Evolutionary conservation across 2,888 invertebrate genomes (phyloP), one percentile per base, ranked within the genome.

Genomic region (Amblyteles armatorius): DNA sequence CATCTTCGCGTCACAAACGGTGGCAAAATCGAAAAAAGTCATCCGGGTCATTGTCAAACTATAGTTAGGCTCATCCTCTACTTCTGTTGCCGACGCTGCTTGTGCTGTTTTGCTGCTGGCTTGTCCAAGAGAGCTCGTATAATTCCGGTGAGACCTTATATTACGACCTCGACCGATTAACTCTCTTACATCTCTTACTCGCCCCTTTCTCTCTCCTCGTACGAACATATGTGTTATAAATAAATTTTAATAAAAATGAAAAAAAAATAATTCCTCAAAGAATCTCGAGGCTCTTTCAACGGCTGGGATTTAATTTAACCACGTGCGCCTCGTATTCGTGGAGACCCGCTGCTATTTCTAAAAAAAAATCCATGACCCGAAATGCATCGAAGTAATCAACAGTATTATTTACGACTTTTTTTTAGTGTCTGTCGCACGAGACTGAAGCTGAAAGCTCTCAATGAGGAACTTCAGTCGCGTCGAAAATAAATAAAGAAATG

Each of bases 11-110:
- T 33, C 16, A 52, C 67, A 63, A 71, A 52, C 26, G 22, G 73
- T 82, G 82, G 78, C 84, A 76, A 74, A 67, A 55, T 48, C 88
- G 88, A 67, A 87, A 86, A 86, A 88, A 88, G 87, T 89, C 91
- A 93, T 92, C 90, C 92, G 90, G 93, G 92, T 93, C 93, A 93
- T 93, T 93, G 93, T 93, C 93, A 89, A 88, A 89, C 92, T 93
- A 92, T 92, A 92, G 90, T 91, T 92, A 91, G 91, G 86, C 84
- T 82, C 83, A 79, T 55, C 79, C 63, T 74, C 63, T 52, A 33
- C 16, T 44, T 44, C 40, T 55, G 67, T 68, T 57, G 33, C 48
- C 13, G 50, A 57, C 55, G 26, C 65, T 71, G 29, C 33, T 72
- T 40, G 40, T 11, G 40, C 48, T 57, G 69, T 65, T 72, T 78